A percentile compares a stretch with the other conserved stretches of the same genome.
phyloP scores from a whole-genome alignment of 1,140 invertebrate species.

The Phenacoccus solenopsis region DNA sequence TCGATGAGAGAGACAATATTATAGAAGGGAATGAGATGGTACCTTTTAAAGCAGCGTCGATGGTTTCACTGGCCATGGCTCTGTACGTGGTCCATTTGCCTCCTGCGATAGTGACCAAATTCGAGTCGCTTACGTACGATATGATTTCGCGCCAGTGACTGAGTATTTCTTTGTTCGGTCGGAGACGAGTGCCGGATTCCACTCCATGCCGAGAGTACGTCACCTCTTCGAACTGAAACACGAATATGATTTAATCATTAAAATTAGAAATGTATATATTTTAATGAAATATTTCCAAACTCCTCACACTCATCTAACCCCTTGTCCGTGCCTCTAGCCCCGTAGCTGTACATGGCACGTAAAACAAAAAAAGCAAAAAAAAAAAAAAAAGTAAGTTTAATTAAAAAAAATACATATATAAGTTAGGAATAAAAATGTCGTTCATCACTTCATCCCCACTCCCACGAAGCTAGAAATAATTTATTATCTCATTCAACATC shows the following conservation, averaged over 20 bases:
- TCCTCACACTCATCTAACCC: no score
- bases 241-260: no score
- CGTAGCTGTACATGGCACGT: no score
- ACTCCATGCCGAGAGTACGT: conserved; percentile 95
- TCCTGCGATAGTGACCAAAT: conserved; percentile 93
- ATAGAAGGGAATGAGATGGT: neutral
- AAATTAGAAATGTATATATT: no score
- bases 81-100: conserved; percentile 99
- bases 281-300: no score
- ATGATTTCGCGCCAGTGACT: conserved; percentile 95
- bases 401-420: neutral
- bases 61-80: conserved; percentile 91
- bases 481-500: no score
- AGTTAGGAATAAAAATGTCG: neutral
- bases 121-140: conserved; percentile 81
- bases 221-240: conserved; percentile 76
- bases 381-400: no score
- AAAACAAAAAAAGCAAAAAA: no score
- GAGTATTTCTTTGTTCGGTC: conserved; percentile 91
- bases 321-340: no score
- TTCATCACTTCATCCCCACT: neutral
- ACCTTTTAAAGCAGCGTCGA: conserved; percentile 82
- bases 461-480: no score
- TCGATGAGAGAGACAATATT: no score
- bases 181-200: conserved; percentile 93